These are phyloP conservation scores for Dolomedes plantarius DNA, from an alignment of 2,888 invertebrate species.

Conservation along the genomic window DNA sequence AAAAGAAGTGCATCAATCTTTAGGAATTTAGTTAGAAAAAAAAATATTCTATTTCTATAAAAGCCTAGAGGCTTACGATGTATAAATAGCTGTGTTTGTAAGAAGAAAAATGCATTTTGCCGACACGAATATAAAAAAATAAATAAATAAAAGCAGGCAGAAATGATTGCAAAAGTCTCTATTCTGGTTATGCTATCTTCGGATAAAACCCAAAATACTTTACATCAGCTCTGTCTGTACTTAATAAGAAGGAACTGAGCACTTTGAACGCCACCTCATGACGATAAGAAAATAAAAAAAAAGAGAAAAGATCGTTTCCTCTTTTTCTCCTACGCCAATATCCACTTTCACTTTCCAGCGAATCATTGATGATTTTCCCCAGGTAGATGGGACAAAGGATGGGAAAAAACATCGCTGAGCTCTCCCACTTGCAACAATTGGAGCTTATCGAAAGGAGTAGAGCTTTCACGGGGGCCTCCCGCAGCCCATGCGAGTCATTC, in stretches of 20 bases:
- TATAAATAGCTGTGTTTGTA: too few relatives aligned
- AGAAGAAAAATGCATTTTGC: too few relatives aligned
- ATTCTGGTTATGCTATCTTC: too few relatives aligned
- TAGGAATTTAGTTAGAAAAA: too few relatives aligned
- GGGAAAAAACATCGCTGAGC: not conserved
- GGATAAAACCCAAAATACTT: not conserved
- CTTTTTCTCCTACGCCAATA: not conserved
- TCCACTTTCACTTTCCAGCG: constrained; percentile 6
- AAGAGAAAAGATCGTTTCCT: not conserved
- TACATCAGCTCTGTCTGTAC: not conserved
- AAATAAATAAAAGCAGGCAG: too few relatives aligned
- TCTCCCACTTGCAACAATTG: not conserved
- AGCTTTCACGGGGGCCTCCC: not conserved
- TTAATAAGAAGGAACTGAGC: not conserved
- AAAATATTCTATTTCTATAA: too few relatives aligned
- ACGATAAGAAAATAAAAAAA: too few relatives aligned
- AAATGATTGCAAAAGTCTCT: too few relatives aligned
- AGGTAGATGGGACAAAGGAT: constrained; percentile 32
- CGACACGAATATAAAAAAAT: too few relatives aligned
- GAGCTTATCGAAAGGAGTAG: not conserved
- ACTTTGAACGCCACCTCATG: not conserved
- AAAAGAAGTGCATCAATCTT: too few relatives aligned
- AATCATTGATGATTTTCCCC: constrained; percentile 56
- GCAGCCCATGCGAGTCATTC: too few relatives aligned
- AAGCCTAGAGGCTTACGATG: too few relatives aligned